These are phyloP conservation scores for Premnoplex brunnescens DNA, from an alignment of 2,797 vertebrate species.

Conservation along the genomic window DNA sequence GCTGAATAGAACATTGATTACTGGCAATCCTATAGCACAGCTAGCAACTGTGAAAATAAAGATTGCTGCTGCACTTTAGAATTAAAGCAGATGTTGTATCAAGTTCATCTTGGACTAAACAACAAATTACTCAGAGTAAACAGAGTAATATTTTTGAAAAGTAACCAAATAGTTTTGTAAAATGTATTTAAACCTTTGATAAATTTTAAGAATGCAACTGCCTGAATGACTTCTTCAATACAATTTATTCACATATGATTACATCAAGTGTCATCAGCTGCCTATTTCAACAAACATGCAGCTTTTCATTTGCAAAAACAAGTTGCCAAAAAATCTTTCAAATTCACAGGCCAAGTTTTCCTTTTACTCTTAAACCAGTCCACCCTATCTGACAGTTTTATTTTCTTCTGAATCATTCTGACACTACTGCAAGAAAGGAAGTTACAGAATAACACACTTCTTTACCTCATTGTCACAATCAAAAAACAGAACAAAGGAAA, in stretches of 20 bases:
- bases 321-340: neutral
- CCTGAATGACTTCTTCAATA: neutral
- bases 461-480: constrained; percentile 93
- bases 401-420: neutral
- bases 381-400: neutral
- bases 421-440: constrained; percentile 3
- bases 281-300: neutral
- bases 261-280: neutral
- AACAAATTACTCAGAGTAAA: neutral
- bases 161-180: neutral
- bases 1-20: neutral
- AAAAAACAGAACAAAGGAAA: constrained; percentile 97
- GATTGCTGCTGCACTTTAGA: neutral
- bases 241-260: neutral
- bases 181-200: neutral
- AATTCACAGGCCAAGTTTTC: neutral
- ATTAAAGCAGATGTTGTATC: neutral
- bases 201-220: neutral
- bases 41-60: neutral
- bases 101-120: neutral
- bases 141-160: neutral
- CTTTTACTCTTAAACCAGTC: neutral
- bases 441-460: constrained; percentile 6
- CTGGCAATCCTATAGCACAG: neutral
- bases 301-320: neutral